phyloP scores from a whole-genome alignment of 2,888 invertebrate species.

The Frankliniella intonsa region DNA sequence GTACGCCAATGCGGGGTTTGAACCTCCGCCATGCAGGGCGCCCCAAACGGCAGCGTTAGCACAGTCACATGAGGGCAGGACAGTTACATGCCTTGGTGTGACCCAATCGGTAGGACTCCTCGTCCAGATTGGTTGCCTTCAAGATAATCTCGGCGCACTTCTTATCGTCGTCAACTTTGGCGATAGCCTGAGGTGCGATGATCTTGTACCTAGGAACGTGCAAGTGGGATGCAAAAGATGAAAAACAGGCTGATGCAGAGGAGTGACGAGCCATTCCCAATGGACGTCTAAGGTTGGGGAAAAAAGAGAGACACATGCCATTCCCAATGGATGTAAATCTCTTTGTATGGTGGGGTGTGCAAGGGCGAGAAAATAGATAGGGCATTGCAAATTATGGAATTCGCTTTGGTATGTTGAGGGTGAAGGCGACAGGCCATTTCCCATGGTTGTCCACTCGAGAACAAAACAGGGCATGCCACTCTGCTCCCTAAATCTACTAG shows the following conservation, averaged over 20 bases:
- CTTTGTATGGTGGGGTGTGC: neutral
- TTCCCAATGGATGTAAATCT: neutral
- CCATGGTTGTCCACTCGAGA: neutral
- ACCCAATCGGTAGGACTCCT: conserved; percentile 92
- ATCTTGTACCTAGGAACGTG: conserved; percentile 84
- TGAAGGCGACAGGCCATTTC: neutral
- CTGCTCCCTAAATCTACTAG: neutral
- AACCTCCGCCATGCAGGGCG: neutral
- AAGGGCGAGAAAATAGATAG: neutral
- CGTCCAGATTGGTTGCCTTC: conserved; percentile 76
- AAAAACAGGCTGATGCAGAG: neutral
- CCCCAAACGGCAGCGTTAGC: neutral
- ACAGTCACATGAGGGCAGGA: neutral
- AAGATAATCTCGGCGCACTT: conserved; percentile 80
- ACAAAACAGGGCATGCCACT: neutral
- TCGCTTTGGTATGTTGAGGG: neutral
- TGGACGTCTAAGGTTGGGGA: neutral
- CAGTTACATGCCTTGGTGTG: conserved; percentile 78
- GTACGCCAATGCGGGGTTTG: neutral
- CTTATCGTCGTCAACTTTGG: conserved; percentile 52
- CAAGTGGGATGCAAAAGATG: conserved; percentile 4
- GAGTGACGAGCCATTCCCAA: conserved; percentile 9
- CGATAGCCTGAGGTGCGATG: conserved; percentile 85
- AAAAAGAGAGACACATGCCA: neutral
- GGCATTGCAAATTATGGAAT: neutral